These are phyloP conservation scores for Argyrosomus japonicus DNA, from an alignment of 2,113 vertebrate species.

Conservation along the genomic window DNA sequence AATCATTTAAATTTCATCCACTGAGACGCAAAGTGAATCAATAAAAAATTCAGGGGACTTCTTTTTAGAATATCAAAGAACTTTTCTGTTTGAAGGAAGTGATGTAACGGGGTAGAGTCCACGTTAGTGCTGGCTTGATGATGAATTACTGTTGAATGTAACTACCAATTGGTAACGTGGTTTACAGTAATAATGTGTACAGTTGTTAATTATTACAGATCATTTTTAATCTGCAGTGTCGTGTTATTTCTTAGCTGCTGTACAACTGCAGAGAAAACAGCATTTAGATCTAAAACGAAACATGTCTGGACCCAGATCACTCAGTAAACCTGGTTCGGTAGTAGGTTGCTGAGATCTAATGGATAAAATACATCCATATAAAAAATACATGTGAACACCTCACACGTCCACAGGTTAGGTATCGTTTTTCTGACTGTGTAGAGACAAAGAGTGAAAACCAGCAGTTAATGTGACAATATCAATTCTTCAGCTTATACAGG, in stretches of 20 bases:
- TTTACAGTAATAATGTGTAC: slow-evolving; percentile 43
- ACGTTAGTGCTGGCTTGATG: neutral
- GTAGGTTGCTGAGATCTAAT: neutral
- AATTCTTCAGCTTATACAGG: neutral
- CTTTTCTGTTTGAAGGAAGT: neutral
- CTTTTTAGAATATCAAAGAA: neutral
- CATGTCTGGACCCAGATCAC: neutral
- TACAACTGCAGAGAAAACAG: slow-evolving; percentile 21
- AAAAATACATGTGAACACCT: neutral
- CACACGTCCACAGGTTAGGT: neutral
- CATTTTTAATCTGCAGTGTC: neutral
- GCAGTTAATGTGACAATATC: neutral
- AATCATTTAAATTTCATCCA: neutral
- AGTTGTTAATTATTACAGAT: slow-evolving; percentile 28
- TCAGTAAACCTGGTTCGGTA: neutral
- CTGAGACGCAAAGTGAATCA: neutral
- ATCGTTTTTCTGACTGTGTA: neutral
- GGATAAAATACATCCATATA: neutral
- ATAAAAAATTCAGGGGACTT: neutral
- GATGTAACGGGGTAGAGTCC: neutral
- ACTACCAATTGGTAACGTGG: slow-evolving; percentile 11
- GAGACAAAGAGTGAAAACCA: neutral
- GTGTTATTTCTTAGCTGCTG: slow-evolving; percentile 8
- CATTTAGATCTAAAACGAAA: neutral
- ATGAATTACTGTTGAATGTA: slow-evolving; percentile 63